Conservation (phyloP, 1,140 invertebrate species). For the Drosophila oshimai region DNA sequence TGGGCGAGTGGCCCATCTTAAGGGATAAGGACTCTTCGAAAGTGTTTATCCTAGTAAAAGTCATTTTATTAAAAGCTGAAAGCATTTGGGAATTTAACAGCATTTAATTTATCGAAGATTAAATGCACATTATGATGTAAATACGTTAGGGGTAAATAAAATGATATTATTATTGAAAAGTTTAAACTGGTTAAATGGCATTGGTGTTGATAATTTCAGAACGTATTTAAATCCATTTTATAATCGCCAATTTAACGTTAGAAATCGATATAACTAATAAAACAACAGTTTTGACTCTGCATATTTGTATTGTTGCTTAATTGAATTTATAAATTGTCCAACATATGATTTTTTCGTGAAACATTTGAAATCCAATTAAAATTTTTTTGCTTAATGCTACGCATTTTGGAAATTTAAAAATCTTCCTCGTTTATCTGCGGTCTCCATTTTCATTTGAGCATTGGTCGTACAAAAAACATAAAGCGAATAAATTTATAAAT, state of each 20-base stretch:
- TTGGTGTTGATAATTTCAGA: not conserved
- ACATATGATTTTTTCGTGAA: not conserved
- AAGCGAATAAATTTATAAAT: not conserved
- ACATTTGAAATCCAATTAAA: slow-evolving; percentile 7
- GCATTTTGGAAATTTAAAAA: slow-evolving; percentile 22
- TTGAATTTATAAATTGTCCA: no score
- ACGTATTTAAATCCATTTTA: not conserved
- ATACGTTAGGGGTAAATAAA: no score
- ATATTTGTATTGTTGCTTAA: no score
- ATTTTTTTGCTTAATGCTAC: not conserved
- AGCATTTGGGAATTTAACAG: not conserved
- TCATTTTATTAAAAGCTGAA: not conserved
- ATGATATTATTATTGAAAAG: no score
- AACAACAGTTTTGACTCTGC: no score
- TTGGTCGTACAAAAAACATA: not conserved
- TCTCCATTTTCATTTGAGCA: not conserved
- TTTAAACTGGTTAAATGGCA: not conserved
- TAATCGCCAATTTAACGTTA: no score
- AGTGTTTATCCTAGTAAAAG: slow-evolving; percentile 7
- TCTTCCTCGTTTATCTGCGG: not conserved
- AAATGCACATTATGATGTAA: no score
- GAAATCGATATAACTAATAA: no score
- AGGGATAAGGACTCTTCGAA: not conserved
- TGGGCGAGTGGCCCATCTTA: slow-evolving; percentile 5
- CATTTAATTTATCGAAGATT: not conserved